A percentile compares a stretch with the other conserved stretches of the same genome.
phyloP scores from a whole-genome alignment of 2,888 invertebrate genomes.

The Venustoraphidia nigricollis region DNA sequence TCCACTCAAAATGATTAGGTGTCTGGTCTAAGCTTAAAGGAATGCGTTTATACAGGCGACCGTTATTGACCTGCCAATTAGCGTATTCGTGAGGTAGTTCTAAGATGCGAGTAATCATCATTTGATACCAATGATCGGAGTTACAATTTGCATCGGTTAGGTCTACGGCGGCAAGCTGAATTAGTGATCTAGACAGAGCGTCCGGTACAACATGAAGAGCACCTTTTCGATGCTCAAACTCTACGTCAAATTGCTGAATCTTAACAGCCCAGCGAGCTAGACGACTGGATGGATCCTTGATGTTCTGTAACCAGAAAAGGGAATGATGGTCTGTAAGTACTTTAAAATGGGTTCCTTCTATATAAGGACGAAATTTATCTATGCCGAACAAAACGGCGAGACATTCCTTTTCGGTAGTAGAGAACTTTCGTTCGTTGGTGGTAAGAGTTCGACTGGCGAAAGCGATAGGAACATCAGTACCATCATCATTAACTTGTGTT shows the following conservation, averaged over 20 bases:
- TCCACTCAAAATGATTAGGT: too few species aligned
- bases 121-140: too few species aligned
- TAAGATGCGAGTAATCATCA: too few species aligned
- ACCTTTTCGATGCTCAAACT: neutral
- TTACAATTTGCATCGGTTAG: too few species aligned
- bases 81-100: too few species aligned
- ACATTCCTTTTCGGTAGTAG: slow-evolving; percentile 10
- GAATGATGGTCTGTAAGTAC: slow-evolving; percentile 16
- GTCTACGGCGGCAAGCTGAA: too few species aligned
- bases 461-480: slow-evolving; percentile 7
- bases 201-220: too few species aligned
- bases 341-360: slow-evolving; percentile 13
- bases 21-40: too few species aligned
- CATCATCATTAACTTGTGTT: slow-evolving; percentile 4
- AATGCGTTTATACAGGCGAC: too few species aligned
- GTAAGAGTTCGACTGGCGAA: slow-evolving; percentile 10
- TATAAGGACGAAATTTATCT: slow-evolving; percentile 11
- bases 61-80: too few species aligned
- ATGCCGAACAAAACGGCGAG: slow-evolving; percentile 8
- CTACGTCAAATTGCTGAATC: slow-evolving; percentile 11
- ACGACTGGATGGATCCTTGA: slow-evolving; percentile 15
- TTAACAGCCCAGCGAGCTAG: slow-evolving; percentile 14
- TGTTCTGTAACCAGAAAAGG: slow-evolving; percentile 13
- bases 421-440: slow-evolving; percentile 5
- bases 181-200: too few species aligned